Percentiles rank a stretch among this genome's conserved stretches.
Evolutionary conservation across 2,888 invertebrate species (phyloP).

Genomic region (Tiliacea citrago): DNA sequence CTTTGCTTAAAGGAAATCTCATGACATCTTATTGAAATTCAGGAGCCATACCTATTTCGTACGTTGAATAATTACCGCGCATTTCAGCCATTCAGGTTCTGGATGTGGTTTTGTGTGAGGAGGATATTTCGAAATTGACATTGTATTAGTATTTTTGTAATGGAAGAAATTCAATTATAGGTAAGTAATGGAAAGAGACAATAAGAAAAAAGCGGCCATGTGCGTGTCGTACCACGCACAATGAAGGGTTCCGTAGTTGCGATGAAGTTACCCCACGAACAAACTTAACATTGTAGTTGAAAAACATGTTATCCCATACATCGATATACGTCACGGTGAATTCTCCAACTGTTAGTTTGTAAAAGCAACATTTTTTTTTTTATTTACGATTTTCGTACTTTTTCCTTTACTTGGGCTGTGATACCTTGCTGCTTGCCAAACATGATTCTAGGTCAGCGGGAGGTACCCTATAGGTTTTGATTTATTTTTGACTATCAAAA

Average conservation of each 20-base stretch:
- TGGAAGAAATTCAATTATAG: constrained; percentile 11
- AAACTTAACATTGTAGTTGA: no score
- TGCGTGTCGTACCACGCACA: no score
- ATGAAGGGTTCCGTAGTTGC: no score
- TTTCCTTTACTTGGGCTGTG: not conserved
- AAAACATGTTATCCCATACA: not conserved
- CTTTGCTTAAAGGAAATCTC: constrained; percentile 56
- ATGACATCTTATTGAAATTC: constrained; percentile 66
- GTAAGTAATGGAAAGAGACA: constrained; percentile 11
- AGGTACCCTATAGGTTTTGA: no score
- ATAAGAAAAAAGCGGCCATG: not conserved
- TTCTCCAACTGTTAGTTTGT: not conserved
- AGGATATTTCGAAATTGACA: constrained; percentile 10
- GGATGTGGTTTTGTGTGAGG: constrained; percentile 18
- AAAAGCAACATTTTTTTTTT: not conserved
- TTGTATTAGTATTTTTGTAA: constrained; percentile 20
- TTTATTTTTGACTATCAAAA: no score
- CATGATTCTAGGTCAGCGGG: no score
- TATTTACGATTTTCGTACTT: not conserved
- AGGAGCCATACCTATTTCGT: constrained; percentile 62
- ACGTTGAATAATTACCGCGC: constrained; percentile 60
- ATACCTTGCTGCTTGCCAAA: no score
- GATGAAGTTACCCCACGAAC: no score
- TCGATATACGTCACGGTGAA: no score
- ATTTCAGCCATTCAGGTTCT: not conserved